phyloP scores from a whole-genome alignment of 2,113 vertebrate species.

The Anthoscopus minutus region DNA sequence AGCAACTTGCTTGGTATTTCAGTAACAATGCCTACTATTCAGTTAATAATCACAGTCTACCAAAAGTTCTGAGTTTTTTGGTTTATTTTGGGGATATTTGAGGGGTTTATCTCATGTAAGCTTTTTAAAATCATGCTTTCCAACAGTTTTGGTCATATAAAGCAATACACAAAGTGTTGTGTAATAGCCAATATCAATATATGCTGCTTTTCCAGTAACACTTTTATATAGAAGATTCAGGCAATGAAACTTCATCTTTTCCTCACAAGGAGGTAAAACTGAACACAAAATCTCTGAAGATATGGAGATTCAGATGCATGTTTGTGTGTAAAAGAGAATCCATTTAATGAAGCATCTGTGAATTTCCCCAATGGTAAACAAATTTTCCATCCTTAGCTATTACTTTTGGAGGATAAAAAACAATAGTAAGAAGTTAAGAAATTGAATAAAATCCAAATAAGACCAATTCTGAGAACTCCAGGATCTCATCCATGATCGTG shows the following conservation, averaged over 20 bases:
- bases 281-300: neutral
- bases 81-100: neutral
- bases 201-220: neutral
- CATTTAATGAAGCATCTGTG: neutral
- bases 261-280: neutral
- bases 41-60: neutral
- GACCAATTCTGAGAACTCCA: neutral
- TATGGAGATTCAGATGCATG: neutral
- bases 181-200: neutral
- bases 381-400: neutral
- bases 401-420: neutral
- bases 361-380: neutral
- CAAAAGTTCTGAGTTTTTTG: fast-evolving
- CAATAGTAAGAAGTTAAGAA: neutral
- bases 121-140: neutral
- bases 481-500: neutral
- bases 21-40: neutral
- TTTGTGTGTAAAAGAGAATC: neutral
- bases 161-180: neutral
- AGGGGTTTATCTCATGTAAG: neutral
- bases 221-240: neutral
- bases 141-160: neutral
- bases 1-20: neutral
- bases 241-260: neutral
- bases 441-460: neutral